Percentiles rank a stretch among this genome's conserved stretches.
These are phyloP conservation scores for Psittacula echo DNA, from an alignment of 2,797 vertebrate genomes.

Conservation along the genomic window DNA sequence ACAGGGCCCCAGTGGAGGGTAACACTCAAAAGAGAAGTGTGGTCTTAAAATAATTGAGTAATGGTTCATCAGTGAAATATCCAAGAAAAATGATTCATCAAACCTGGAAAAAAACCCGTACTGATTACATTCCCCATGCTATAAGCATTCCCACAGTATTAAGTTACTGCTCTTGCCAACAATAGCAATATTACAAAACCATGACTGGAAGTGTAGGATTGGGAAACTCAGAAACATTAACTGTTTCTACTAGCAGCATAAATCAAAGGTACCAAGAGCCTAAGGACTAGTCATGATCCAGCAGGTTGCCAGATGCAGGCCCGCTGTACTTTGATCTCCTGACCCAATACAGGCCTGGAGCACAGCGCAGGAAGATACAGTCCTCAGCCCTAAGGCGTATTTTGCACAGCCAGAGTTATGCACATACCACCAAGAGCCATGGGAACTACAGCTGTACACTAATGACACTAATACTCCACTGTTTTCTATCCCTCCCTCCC, in stretches of 20 bases:
- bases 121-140: neutral
- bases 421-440: neutral
- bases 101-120: neutral
- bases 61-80: accelerated
- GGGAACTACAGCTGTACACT: neutral
- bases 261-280: neutral
- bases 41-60: neutral
- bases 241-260: neutral
- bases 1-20: neutral
- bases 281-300: neutral
- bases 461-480: accelerated
- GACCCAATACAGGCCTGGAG: accelerated
- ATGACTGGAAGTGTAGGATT: neutral
- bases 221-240: neutral
- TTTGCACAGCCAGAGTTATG: neutral
- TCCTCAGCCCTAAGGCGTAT: neutral
- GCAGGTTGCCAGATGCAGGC: neutral
- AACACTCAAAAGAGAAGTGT: neutral
- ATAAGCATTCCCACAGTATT: neutral
- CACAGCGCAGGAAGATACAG: neutral
- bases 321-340: neutral
- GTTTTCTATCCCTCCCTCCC: neutral
- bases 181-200: neutral
- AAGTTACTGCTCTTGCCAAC: neutral
- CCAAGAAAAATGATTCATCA: neutral